Percentiles rank a stretch among this genome's conserved stretches.
These are phyloP conservation scores for Cantharis flavilabris DNA, from an alignment of 2,888 invertebrate genomes.

Conservation along the genomic window DNA sequence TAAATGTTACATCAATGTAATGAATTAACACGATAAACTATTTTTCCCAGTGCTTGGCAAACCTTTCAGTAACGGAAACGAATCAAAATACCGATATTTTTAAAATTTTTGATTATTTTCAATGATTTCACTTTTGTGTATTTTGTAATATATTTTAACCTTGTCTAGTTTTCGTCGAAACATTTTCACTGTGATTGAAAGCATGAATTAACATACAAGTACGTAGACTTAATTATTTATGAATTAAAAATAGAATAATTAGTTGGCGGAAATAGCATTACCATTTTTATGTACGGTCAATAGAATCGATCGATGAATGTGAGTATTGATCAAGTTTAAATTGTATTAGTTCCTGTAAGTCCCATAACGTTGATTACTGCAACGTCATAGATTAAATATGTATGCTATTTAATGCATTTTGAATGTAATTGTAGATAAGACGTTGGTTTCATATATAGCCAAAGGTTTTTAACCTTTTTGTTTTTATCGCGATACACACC, in stretches of 20 bases:
- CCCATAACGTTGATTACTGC: not conserved
- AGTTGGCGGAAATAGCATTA: not conserved
- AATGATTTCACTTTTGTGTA: no score
- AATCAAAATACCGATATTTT: no score
- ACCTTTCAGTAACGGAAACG: no score
- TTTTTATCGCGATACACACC: not conserved
- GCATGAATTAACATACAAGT: not conserved
- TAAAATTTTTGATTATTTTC: no score
- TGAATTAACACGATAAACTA: no score
- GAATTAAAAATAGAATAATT: not conserved
- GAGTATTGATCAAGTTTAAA: not conserved
- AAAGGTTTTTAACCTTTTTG: not conserved
- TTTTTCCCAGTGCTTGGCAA: no score
- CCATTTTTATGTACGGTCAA: not conserved
- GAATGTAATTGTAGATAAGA: not conserved
- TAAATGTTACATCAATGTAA: no score
- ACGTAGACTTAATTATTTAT: not conserved
- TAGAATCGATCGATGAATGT: not conserved
- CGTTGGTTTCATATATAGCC: not conserved
- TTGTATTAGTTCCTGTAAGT: not conserved
- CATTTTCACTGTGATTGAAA: not conserved
- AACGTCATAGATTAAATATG: not conserved
- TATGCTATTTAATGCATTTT: not conserved
- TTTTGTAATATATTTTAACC: not conserved
- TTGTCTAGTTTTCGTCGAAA: not conserved